Base-by-base conservation (phyloP, 1,140 invertebrate genomes). In the Cyclargus thomasi region DNA sequence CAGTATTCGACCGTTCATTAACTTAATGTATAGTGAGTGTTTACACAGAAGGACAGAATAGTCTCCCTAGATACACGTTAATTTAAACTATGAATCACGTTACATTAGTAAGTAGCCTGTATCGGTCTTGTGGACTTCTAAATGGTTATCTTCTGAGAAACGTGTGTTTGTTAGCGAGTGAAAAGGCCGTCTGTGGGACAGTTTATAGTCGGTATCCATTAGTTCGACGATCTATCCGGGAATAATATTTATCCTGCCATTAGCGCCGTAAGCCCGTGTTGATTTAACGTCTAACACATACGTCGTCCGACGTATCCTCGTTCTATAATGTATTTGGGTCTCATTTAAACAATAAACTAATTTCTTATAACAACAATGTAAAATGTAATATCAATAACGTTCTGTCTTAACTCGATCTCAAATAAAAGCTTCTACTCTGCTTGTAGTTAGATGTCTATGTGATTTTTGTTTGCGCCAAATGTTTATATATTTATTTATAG, bases 231-330 rank as follows among this genome's bases (percentile, higher is more conserved):
- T 29, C 29, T 4, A 29, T 29, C 1, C 29, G 39, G 39, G 39
- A 47, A 47, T 47, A 47, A 47, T 47, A 47, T 47, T 47, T 47
- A 47, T 47, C 39, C 39, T 16, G 39, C 39, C 39, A 47, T 47
- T 47, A 47, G 39, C 39, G 39, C 39, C 29, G 39, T 1, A 16
- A 47, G 14, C 39, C 39, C 39, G 39, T 47, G 39, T 47, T 47
- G 11, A 47, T 47, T 8, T 47, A 14, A 16, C 39, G 39, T 14
- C 39, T 11, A 11, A 29, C 39, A 8, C 6, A 3, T 47, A 47
- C 39, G 39, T 2, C 14, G 29, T 0, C 0, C 39, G 5, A 47
- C 39, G 39, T 11, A 16, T 16, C 10, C 14, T 14, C 7, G 4
- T 29, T 29, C 29, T 29, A 29, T 8, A 29, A 29, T 29, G 29